phyloP scores from a whole-genome alignment of 2,888 invertebrate genomes.

The Vandiemenella viatica region DNA sequence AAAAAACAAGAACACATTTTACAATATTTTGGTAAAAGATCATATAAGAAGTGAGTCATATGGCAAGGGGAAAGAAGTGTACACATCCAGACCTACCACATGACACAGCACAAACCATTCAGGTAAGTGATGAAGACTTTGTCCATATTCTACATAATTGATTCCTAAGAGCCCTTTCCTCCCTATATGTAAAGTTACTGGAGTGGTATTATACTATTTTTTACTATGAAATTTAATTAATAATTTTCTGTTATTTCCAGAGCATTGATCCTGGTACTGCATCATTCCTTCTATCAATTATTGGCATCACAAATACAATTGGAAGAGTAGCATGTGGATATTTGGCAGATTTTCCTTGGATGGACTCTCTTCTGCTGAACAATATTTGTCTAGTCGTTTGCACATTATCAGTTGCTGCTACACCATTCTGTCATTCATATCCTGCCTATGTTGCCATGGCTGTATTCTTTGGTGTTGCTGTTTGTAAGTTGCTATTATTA shows the following conservation, averaged over 20 bases:
- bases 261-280: slow-evolving; percentile 56
- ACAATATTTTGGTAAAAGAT: too few relatives aligned
- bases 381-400: slow-evolving; percentile 83
- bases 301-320: slow-evolving; percentile 87
- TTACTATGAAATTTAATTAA: too few relatives aligned
- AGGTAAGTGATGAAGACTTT: too few relatives aligned
- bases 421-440: slow-evolving; percentile 70
- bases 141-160: too few relatives aligned
- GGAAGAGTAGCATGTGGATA: slow-evolving; percentile 82
- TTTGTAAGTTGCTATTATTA: slow-evolving; percentile 48
- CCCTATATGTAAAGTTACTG: too few relatives aligned
- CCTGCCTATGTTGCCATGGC: slow-evolving; percentile 63
- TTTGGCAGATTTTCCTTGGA: slow-evolving; percentile 80
- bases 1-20: too few relatives aligned
- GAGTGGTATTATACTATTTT: too few relatives aligned
- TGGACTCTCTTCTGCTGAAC: slow-evolving; percentile 83
- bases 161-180: too few relatives aligned
- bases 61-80: too few relatives aligned
- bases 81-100: too few relatives aligned
- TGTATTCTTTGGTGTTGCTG: slow-evolving; percentile 80
- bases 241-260: slow-evolving; percentile 40
- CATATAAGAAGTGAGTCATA: too few relatives aligned
- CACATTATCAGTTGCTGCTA: slow-evolving; percentile 67
- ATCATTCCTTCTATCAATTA: slow-evolving; percentile 61
- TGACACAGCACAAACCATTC: too few relatives aligned